Evolutionary conservation across 2,113 vertebrate species (phyloP).

Genomic region (Rissa tridactyla): DNA sequence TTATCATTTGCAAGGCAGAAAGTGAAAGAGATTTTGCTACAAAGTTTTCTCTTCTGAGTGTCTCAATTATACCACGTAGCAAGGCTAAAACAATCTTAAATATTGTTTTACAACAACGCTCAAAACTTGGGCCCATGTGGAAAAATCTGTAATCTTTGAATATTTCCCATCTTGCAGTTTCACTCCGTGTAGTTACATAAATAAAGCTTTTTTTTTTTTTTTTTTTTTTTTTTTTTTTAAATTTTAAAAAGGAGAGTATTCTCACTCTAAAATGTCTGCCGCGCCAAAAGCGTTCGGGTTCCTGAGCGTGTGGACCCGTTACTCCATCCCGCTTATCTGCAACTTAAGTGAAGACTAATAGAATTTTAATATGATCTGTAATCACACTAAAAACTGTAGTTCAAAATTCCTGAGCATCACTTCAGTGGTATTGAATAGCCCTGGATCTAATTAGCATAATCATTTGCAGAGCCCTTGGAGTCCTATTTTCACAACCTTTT

Average conservation of each 20-base stretch:
- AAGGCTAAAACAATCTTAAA: constrained; percentile 25
- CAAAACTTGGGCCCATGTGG: background rate
- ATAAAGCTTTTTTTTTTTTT: background rate
- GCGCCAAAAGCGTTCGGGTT: background rate
- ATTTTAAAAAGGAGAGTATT: background rate
- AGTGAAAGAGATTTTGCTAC: constrained; percentile 67
- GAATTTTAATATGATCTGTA: constrained; percentile 75
- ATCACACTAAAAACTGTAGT: constrained; percentile 73
- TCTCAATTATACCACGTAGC: constrained; percentile 57
- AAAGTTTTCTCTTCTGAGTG: constrained; percentile 65
- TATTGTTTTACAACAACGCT: background rate
- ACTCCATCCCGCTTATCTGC: background rate
- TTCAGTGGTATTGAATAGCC: constrained; percentile 64
- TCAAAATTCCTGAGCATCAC: constrained; percentile 73
- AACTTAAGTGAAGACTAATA: constrained; percentile 61
- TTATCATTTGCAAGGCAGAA: constrained; percentile 67
- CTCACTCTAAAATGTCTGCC: background rate
- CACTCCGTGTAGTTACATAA: background rate
- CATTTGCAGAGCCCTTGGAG: constrained; percentile 55
- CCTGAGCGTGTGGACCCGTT: background rate
- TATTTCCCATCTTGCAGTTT: background rate
- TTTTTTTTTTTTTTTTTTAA: background rate
- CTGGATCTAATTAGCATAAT: constrained; percentile 56
- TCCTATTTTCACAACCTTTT: constrained; percentile 54
- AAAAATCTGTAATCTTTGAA: background rate